phyloP scores from a whole-genome alignment of 2,888 invertebrate genomes.

The Phasia obesa region DNA sequence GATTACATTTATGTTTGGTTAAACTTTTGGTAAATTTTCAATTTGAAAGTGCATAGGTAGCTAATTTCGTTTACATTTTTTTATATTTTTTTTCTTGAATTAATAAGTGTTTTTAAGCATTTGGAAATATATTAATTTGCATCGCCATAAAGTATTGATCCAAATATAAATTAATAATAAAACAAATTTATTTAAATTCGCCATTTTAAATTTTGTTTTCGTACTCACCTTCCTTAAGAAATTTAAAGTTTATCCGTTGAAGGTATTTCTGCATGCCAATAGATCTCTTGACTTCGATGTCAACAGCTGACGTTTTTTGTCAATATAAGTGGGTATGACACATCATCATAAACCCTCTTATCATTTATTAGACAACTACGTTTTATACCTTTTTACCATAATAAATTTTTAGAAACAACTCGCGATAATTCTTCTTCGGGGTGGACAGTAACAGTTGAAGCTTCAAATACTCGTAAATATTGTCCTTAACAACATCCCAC shows the following conservation, averaged over 20 bases:
- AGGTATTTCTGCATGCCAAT: slow-evolving; percentile 1
- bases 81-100: too few relatives aligned
- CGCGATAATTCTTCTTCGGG: neutral
- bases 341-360: neutral
- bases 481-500: slow-evolving; percentile 27
- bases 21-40: too few relatives aligned
- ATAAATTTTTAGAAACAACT: slow-evolving; percentile 1
- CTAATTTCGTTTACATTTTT: too few relatives aligned
- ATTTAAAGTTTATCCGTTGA: neutral
- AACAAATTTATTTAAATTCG: too few relatives aligned
- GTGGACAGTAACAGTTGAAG: slow-evolving; percentile 17
- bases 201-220: too few relatives aligned
- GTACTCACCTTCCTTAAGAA: too few relatives aligned
- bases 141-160: too few relatives aligned
- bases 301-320: neutral
- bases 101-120: too few relatives aligned
- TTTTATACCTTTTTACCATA: neutral
- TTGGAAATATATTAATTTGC: too few relatives aligned
- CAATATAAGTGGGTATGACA: neutral
- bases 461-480: slow-evolving; percentile 16
- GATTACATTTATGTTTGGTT: too few relatives aligned
- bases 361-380: neutral
- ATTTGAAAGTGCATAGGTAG: too few relatives aligned
- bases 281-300: neutral
- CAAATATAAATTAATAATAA: too few relatives aligned